phyloP scores from a whole-genome alignment of 2,797 vertebrate genomes.

The Gymnothorax javanicus region DNA sequence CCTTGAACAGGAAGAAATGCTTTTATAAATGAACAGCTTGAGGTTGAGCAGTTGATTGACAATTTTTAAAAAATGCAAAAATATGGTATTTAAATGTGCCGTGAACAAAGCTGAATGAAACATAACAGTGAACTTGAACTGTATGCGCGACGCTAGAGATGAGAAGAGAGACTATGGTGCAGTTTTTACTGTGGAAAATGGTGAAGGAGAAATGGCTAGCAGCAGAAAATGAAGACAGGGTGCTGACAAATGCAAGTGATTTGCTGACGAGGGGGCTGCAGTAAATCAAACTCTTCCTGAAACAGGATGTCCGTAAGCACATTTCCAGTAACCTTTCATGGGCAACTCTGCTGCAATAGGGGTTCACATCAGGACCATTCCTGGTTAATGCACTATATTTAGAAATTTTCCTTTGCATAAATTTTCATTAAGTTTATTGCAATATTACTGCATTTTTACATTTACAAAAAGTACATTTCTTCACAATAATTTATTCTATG shows the following conservation, averaged over 20 bases:
- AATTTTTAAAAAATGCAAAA: neutral
- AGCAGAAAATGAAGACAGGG: conserved; percentile 40
- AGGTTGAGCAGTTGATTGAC: neutral
- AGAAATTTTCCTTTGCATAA: neutral
- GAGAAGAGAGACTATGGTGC: neutral
- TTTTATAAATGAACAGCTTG: neutral
- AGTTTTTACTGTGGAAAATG: neutral
- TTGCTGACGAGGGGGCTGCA: conserved; percentile 67
- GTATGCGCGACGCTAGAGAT: neutral
- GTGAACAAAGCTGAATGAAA: neutral
- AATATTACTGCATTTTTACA: neutral
- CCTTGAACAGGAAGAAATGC: no score
- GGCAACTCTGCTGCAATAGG: neutral
- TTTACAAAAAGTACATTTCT: neutral
- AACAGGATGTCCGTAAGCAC: conserved; percentile 34
- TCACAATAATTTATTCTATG: neutral
- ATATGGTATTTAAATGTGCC: neutral
- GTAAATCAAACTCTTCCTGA: conserved; percentile 52
- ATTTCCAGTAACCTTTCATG: conserved; percentile 38
- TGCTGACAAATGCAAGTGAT: conserved; percentile 65
- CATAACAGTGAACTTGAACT: neutral
- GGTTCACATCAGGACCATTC: neutral
- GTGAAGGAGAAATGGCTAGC: conserved; percentile 18
- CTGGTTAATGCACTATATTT: neutral
- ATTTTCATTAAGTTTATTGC: neutral